These are phyloP conservation scores for Epsilonema sp. DNA, from an alignment of 2,888 invertebrate species.

Conservation along the genomic window DNA sequence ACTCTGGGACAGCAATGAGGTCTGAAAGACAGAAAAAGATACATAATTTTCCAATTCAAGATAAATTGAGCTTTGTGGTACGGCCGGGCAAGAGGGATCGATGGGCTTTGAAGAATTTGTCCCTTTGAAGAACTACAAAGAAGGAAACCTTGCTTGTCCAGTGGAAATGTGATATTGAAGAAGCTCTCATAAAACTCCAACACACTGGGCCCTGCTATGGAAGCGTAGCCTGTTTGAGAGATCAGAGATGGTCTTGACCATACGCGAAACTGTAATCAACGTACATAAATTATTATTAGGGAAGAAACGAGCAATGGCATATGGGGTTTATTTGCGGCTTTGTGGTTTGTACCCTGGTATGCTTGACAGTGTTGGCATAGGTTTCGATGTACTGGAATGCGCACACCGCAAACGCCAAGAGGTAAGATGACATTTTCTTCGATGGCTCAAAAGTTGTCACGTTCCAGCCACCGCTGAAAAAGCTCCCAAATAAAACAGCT, in stretches of 20 bases:
- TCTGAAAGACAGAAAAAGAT: constrained; percentile 37
- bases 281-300: too few relatives aligned
- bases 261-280: too few relatives aligned
- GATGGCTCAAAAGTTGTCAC: constrained; percentile 53
- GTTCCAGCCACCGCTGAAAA: not conserved
- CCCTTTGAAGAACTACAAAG: not conserved
- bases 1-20: constrained; percentile 67
- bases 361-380: constrained; percentile 11
- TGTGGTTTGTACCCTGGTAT: not conserved
- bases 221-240: constrained; percentile 45
- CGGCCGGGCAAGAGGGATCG: too few relatives aligned
- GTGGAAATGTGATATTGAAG: constrained; percentile 57
- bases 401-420: constrained; percentile 30
- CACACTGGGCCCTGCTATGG: constrained; percentile 39
- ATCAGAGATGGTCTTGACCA: too few relatives aligned
- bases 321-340: too few relatives aligned
- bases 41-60: not conserved
- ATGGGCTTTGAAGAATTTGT: too few relatives aligned
- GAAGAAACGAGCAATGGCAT: too few relatives aligned
- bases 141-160: constrained; percentile 58
- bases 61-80: not conserved
- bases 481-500: not conserved
- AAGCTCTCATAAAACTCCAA: constrained; percentile 58
- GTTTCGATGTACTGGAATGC: constrained; percentile 23
- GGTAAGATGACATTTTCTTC: constrained; percentile 40